Evolutionary conservation across 2,113 vertebrate genomes (phyloP).

Genomic region (Ardeotis arabs): DNA sequence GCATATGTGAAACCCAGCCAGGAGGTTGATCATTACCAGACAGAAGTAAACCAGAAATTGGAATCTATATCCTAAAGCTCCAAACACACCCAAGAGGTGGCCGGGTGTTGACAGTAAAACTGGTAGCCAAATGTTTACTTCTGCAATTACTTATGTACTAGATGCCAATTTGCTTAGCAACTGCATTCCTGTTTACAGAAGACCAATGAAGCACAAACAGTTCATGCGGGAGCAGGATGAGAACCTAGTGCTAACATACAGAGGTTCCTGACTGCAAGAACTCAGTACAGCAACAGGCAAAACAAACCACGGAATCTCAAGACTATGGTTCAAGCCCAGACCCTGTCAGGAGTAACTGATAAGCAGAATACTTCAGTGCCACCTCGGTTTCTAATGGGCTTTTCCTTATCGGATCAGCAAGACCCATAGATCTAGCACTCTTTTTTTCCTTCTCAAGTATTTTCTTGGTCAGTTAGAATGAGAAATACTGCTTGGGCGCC

Average conservation of each 20-base stretch:
- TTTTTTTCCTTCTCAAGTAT: not conserved
- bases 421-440: not conserved
- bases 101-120: constrained; percentile 48
- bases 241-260: constrained; percentile 27
- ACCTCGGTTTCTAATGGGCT: not conserved
- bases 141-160: constrained; percentile 47
- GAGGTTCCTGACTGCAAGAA: not conserved
- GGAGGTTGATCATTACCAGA: not conserved
- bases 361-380: not conserved
- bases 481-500: not conserved
- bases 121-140: constrained; percentile 63
- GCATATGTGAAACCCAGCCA: not conserved
- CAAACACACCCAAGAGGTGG: constrained; percentile 69
- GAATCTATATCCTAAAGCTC: constrained; percentile 62
- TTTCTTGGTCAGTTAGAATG: not conserved
- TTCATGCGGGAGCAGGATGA: constrained; percentile 35
- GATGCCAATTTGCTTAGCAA: constrained; percentile 68
- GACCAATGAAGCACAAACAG: constrained; percentile 46
- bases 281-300: not conserved
- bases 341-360: not conserved
- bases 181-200: constrained; percentile 50
- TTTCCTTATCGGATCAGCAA: not conserved
- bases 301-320: not conserved
- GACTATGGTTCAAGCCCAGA: not conserved
- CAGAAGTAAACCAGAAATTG: constrained; percentile 36